phyloP scores from a whole-genome alignment of 30 jellyfish, hydroid and myxozoan genomes.

The Aurelia coerulea region DNA sequence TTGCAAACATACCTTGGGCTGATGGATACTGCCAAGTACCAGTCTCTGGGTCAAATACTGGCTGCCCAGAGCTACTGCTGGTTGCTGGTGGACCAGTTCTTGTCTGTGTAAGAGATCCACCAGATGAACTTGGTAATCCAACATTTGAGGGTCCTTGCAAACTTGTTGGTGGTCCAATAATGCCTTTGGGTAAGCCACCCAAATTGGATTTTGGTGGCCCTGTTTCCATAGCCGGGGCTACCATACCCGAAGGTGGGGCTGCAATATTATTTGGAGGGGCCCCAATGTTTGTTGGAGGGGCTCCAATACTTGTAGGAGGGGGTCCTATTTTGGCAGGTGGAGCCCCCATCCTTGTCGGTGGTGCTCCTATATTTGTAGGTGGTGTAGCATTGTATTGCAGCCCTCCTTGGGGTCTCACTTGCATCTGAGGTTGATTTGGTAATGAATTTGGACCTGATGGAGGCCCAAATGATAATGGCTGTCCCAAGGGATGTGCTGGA shows the following conservation, averaged over 20 bases:
- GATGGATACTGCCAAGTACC: conserved; percentile 22
- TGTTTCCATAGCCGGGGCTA: not conserved
- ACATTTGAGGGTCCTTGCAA: no score
- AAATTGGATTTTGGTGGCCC: no score
- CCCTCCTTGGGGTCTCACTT: not conserved
- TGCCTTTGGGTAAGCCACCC: no score
- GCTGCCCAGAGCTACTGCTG: not conserved
- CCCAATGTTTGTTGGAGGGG: not conserved
- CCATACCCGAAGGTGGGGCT: not conserved
- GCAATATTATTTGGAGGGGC: not conserved
- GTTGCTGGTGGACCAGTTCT: not conserved
- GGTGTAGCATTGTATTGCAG: not conserved
- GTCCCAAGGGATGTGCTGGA: conserved; percentile 11
- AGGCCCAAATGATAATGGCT: not conserved
- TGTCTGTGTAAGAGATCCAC: not conserved
- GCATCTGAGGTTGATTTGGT: not conserved
- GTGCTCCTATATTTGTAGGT: not conserved
- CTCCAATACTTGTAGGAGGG: not conserved
- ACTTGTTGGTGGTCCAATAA: no score
- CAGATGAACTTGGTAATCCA: no score
- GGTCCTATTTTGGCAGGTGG: not conserved
- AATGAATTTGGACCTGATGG: not conserved
- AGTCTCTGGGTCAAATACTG: conserved; percentile 45
- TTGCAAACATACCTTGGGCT: conserved; percentile 14
- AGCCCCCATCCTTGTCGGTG: not conserved